A percentile compares a stretch with the other conserved stretches of the same genome.
Conservation (phyloP, 2,797 vertebrate genomes). For the Tangara arthus region DNA sequence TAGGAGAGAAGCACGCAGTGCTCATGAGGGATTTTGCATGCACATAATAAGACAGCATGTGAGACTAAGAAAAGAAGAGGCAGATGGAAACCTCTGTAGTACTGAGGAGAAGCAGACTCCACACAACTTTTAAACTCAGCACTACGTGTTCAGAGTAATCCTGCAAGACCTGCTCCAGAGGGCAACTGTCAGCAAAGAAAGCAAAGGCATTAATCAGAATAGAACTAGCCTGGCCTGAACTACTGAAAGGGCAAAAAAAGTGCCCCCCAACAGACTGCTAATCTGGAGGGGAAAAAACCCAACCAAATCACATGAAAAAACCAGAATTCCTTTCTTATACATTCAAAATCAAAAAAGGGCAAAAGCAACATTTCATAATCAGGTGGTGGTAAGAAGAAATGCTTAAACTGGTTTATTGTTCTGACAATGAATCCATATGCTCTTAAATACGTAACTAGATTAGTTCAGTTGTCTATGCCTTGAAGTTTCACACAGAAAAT, state of each 20-base stretch:
- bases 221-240: background rate
- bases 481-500: background rate
- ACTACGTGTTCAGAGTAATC: background rate
- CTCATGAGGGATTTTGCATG: rapidly evolving
- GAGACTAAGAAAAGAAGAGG: background rate
- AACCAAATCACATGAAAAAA: background rate
- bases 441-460: background rate
- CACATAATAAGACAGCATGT: background rate
- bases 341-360: background rate
- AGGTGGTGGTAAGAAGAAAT: background rate
- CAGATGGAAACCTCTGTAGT: background rate
- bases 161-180: background rate
- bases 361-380: background rate
- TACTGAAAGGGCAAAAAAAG: background rate
- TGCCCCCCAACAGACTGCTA: rapidly evolving
- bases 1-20: background rate
- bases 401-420: background rate
- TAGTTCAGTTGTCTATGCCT: background rate
- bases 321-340: rapidly evolving
- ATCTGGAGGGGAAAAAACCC: rapidly evolving
- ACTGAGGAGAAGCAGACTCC: background rate
- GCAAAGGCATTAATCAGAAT: background rate
- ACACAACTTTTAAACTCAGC: background rate
- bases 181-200: background rate
- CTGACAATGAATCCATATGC: background rate